phyloP scores from a whole-genome alignment of 2,113 vertebrate genomes.

The Abramis brama region DNA sequence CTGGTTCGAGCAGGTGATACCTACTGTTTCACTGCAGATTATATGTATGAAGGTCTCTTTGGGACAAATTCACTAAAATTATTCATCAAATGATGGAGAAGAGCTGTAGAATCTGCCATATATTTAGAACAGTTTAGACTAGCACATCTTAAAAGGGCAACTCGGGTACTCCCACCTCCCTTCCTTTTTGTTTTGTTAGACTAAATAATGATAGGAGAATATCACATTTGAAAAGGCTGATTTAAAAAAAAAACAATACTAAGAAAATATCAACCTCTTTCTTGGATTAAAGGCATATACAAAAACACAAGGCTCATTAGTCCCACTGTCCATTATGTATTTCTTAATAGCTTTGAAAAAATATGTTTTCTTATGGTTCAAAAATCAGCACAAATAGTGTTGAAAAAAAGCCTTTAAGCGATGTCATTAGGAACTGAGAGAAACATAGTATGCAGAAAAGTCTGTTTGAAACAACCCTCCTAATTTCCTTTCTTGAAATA shows the following conservation, averaged over 20 bases:
- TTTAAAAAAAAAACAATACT: neutral
- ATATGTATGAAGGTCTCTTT: neutral
- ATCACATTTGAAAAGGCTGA: neutral
- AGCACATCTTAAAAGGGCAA: neutral
- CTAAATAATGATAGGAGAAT: constrained; percentile 1
- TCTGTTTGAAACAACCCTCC: neutral
- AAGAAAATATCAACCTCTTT: neutral
- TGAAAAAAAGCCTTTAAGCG: neutral
- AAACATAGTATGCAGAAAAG: constrained; percentile 4
- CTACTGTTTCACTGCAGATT: neutral
- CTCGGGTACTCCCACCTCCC: neutral
- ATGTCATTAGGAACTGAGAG: neutral
- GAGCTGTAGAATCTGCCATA: neutral
- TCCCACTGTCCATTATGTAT: neutral
- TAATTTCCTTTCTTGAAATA: neutral
- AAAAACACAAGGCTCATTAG: constrained; percentile 9
- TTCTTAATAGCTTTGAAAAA: constrained; percentile 12
- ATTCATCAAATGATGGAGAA: constrained; percentile 16
- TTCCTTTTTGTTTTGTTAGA: neutral
- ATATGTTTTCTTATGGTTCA: neutral
- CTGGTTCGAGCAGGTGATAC: constrained; percentile 15
- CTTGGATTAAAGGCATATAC: neutral
- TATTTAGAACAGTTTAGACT: constrained; percentile 2
- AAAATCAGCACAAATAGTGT: neutral
- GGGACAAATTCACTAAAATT: neutral